Conservation (phyloP, 2,888 invertebrate genomes). For the Coleophora flavipennella region DNA sequence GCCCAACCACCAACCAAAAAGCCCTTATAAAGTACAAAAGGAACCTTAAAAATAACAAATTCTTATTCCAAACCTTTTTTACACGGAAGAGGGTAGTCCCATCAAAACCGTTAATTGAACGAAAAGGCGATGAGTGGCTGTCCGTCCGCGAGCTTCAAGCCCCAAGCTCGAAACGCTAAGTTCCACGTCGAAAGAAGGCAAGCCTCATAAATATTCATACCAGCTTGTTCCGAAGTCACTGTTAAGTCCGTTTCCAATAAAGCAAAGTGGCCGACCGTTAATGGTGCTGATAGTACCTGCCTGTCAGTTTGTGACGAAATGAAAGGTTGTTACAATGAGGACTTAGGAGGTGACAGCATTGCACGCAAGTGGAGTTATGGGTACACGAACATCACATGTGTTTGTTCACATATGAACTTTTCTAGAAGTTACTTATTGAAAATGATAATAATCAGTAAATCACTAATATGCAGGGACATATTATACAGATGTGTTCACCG, state of each 20-base stretch:
- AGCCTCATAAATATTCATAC: conserved; percentile 66
- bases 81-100: too few species aligned
- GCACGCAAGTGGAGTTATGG: neutral
- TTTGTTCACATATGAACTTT: too few species aligned
- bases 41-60: too few species aligned
- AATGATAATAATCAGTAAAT: too few species aligned
- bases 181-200: conserved; percentile 34
- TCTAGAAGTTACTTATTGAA: too few species aligned
- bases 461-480: too few species aligned
- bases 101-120: conserved; percentile 12
- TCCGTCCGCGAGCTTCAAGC: conserved; percentile 8
- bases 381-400: too few species aligned
- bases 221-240: conserved; percentile 57
- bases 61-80: too few species aligned
- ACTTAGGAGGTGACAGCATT: neutral
- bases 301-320: conserved; percentile 10
- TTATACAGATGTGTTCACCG: too few species aligned
- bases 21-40: too few species aligned
- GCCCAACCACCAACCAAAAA: too few species aligned
- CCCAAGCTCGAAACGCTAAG: conserved; percentile 20
- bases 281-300: conserved; percentile 42
- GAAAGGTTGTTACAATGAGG: conserved; percentile 1
- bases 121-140: conserved; percentile 28
- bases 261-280: conserved; percentile 41
- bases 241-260: conserved; percentile 66